Evolutionary conservation across 2,888 invertebrate genomes (phyloP), one percentile per base, ranked within the genome.

Genomic region (Epinotia bilunana): DNA sequence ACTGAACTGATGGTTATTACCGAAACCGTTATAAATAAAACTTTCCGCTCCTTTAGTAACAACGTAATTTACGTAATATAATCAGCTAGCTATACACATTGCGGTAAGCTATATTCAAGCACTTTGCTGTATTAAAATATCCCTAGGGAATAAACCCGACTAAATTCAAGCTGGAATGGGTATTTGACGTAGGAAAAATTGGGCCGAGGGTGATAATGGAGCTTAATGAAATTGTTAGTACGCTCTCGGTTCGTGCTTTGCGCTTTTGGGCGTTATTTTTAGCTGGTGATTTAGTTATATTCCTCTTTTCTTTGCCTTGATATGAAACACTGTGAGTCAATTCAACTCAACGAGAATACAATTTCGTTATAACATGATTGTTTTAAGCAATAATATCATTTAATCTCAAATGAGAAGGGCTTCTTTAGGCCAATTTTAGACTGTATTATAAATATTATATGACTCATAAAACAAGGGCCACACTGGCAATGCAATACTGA

Each of bases 161-260:
- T 11, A 60, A 11, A 53, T 68, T 62, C 58, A 20, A 58, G 60
- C 61, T 18, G 28, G 18, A 64, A 55, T 23, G 76, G 64, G 49
- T 55, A 65, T 73, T 76, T 73, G 55, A 73, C 58, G 72, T 43
- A 16, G 72, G 62, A 46, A 23, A 53, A 76, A 60, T 64, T 49
- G 55, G 43, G 43, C 53, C 20, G 39, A 33, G 43, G 39, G 60
- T 43, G 65, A 61, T 69, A 76, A 73, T 76, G 64, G 72, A n/a
- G 7, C 55, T 64, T 76, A 73, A 76, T 76, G 58, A 73, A 73
- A 76, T 76, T 73, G 73, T 64, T 58, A 20, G 64, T 63, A 23
- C 13, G 20, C 18, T 43, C 53, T 20, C 20, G 9, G 33, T 71
- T n/a, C 18, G 28, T 61, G n/a, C 60, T 58, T n/a, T 23, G 57